Percentiles rank a stretch among this genome's conserved stretches.
phyloP scores from a whole-genome alignment of 2,113 vertebrate genomes.

The Deroptyus accipitrinus region DNA sequence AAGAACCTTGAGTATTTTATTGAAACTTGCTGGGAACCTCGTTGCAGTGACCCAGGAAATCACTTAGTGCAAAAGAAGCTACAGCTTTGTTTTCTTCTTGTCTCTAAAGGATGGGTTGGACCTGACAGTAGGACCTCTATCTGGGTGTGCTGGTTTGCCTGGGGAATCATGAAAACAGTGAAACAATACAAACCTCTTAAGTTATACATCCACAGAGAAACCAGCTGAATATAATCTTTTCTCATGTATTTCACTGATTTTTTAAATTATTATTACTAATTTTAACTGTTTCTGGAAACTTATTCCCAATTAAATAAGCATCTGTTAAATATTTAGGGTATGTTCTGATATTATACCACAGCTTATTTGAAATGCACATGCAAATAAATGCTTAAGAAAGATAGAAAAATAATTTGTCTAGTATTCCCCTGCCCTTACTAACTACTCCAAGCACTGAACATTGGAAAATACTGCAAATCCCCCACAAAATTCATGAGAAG shows the following conservation, averaged over 20 bases:
- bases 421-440: not conserved
- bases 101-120: not conserved
- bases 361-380: not conserved
- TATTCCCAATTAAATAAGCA: not conserved
- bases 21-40: not conserved
- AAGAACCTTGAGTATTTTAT: not conserved
- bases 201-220: not conserved
- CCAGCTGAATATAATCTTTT: not conserved
- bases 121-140: fast-evolving
- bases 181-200: not conserved
- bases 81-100: not conserved
- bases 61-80: not conserved
- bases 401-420: not conserved
- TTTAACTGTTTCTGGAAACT: not conserved
- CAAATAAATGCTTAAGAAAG: not conserved
- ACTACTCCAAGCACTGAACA: not conserved
- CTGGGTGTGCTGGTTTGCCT: not conserved
- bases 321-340: not conserved
- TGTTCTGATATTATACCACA: not conserved
- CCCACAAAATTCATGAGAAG: not conserved
- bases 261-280: not conserved
- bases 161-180: not conserved
- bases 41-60: not conserved
- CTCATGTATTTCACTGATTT: fast-evolving
- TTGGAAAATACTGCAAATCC: not conserved